These are phyloP conservation scores for Linhomoeus sp. DNA, from an alignment of 2,888 invertebrate species.

Conservation along the genomic window DNA sequence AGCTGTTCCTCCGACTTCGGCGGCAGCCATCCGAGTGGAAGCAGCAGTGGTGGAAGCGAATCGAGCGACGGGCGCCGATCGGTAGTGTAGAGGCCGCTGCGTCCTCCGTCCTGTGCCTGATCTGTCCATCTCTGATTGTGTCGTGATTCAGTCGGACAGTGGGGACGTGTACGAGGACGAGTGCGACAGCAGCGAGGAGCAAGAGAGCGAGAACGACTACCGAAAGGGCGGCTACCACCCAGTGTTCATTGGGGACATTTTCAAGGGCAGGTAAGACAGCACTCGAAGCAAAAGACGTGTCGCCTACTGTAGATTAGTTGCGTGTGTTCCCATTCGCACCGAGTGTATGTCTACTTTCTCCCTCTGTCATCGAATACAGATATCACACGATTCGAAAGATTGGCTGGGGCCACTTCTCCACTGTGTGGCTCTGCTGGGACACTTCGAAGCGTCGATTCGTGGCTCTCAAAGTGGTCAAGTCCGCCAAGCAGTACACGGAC, in stretches of 20 bases:
- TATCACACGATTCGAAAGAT: slow-evolving; percentile 81
- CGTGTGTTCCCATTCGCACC: too few relatives aligned
- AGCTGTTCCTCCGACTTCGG: too few relatives aligned
- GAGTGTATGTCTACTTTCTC: too few relatives aligned
- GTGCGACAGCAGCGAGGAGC: not conserved
- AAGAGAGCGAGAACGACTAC: not conserved
- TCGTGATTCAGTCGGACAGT: too few relatives aligned
- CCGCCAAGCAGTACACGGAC: slow-evolving; percentile 91
- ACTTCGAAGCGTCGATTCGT: slow-evolving; percentile 61
- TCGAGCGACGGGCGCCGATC: too few relatives aligned
- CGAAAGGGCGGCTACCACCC: slow-evolving; percentile 64
- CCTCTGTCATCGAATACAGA: too few relatives aligned
- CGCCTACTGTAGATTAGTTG: too few relatives aligned
- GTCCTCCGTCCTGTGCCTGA: too few relatives aligned
- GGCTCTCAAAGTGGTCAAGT: slow-evolving; percentile 92
- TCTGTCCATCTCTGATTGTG: too few relatives aligned
- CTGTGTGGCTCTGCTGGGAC: slow-evolving; percentile 97
- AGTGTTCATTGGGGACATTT: slow-evolving; percentile 86
- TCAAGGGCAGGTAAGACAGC: slow-evolving; percentile 66
- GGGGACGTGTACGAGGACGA: not conserved
- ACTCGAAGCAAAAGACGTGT: not conserved
- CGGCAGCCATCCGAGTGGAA: too few relatives aligned
- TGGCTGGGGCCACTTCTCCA: slow-evolving; percentile 94
- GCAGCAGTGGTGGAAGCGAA: too few relatives aligned
- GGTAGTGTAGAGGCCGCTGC: too few relatives aligned